phyloP scores from a whole-genome alignment of 2,113 vertebrate species.

The Capreolus pygargus region DNA sequence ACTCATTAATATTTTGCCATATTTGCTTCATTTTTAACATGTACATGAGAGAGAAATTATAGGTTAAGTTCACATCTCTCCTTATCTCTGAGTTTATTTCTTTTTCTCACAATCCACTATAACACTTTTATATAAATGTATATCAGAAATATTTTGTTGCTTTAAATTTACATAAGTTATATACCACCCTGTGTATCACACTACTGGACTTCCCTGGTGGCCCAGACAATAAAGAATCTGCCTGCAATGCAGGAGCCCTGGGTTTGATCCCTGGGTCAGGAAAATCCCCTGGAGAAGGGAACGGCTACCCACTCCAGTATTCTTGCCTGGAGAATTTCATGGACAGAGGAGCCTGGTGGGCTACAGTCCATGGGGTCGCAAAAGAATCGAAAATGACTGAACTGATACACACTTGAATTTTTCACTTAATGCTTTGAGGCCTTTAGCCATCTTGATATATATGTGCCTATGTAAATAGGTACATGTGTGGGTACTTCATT shows the following conservation, averaged over 20 bases:
- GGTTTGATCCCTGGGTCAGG: not conserved
- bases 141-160: not conserved
- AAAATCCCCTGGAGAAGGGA: not conserved
- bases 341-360: not conserved
- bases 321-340: not conserved
- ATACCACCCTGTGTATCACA: not conserved
- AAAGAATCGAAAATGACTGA: not conserved
- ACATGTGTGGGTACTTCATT: not conserved
- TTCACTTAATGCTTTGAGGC: not conserved
- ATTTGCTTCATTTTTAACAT: not conserved
- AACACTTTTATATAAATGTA: not conserved
- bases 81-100: not conserved
- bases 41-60: not conserved
- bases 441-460: not conserved
- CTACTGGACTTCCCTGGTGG: not conserved
- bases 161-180: constrained; percentile 4
- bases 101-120: not conserved
- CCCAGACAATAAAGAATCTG: not conserved
- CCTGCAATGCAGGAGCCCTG: not conserved
- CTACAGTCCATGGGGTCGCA: not conserved
- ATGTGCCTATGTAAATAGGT: not conserved
- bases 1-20: not conserved
- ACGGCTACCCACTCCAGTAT: not conserved
- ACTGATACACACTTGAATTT: not conserved
- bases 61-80: not conserved